Conservation (phyloP, 53 echinoderm and acorn worm species). For the Stichopus horrens region DNA sequence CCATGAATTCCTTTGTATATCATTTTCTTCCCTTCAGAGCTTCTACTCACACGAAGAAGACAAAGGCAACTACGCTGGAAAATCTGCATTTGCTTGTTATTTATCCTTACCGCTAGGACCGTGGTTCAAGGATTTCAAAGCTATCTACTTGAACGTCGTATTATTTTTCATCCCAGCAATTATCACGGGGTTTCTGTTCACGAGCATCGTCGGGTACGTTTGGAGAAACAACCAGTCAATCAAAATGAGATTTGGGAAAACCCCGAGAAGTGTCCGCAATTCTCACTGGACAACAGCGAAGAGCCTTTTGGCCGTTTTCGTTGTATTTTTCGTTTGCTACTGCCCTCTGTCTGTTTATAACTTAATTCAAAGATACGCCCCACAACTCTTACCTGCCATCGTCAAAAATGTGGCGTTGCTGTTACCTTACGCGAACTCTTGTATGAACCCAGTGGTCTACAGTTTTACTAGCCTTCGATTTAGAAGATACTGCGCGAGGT, state of each 20-base stretch:
- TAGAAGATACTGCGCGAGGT: conserved; percentile 44
- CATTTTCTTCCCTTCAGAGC: conserved; percentile 54
- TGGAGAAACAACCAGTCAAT: conserved; percentile 39
- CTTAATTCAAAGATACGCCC: conserved; percentile 58
- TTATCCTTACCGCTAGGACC: conserved; percentile 58
- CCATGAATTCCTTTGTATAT: background rate
- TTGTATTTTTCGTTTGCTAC: conserved; percentile 74
- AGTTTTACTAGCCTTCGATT: conserved; percentile 64
- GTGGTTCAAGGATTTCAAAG: conserved; percentile 77
- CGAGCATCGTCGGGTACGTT: conserved; percentile 63
- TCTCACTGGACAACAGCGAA: conserved; percentile 80
- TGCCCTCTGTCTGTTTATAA: conserved; percentile 76
- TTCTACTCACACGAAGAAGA: conserved; percentile 57
- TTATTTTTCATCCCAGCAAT: conserved; percentile 77
- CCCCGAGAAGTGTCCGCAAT: conserved; percentile 28
- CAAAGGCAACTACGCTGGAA: conserved; percentile 65
- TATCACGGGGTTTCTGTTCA: conserved; percentile 69
- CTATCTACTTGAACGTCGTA: conserved; percentile 79
- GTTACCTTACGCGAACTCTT: conserved; percentile 78
- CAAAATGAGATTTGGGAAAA: conserved; percentile 12
- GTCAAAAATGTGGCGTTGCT: conserved; percentile 53
- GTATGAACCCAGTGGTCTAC: conserved; percentile 85
- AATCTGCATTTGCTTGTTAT: conserved; percentile 82
- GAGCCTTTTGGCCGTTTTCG: conserved; percentile 71
- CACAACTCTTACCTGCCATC: conserved; percentile 36